phyloP scores from a whole-genome alignment of 2,888 invertebrate genomes.

The Andrena dorsata region DNA sequence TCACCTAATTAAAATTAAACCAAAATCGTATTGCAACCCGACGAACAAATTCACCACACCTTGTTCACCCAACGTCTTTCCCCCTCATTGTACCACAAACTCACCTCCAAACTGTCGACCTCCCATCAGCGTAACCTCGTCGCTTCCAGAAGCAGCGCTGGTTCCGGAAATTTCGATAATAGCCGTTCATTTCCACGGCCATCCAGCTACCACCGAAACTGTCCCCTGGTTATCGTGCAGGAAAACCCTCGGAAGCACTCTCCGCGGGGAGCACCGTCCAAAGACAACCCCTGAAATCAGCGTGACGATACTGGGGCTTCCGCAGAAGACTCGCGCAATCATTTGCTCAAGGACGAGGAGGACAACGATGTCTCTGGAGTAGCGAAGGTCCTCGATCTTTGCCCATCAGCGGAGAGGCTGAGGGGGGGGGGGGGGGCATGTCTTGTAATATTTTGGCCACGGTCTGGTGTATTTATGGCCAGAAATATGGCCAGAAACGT shows the following conservation, averaged over 20 bases:
- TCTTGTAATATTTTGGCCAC: conserved; percentile 83
- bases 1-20: too few species aligned
- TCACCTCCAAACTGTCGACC: neutral
- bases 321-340: conserved; percentile 63
- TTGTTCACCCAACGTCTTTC: neutral
- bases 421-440: conserved; percentile 8
- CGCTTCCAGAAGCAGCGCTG: neutral
- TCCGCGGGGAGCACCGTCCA: neutral
- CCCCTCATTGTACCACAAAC: neutral
- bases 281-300: conserved; percentile 62
- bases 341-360: conserved; percentile 72
- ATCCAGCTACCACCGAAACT: conserved; percentile 16
- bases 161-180: neutral
- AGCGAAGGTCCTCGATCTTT: conserved; percentile 43
- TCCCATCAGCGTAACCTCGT: neutral
- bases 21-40: too few species aligned
- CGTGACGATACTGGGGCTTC: conserved; percentile 72
- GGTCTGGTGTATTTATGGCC: conserved; percentile 82
- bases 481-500: conserved; percentile 83
- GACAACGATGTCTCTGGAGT: conserved; percentile 62
- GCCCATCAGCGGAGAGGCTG: too few species aligned
- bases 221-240: conserved; percentile 20
- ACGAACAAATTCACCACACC: too few species aligned
- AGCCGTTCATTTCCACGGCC: conserved; percentile 19
- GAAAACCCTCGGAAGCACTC: conserved; percentile 26